Evolutionary conservation across 2,888 invertebrate genomes (phyloP), one percentile per base, ranked within the genome.

Genomic region (Sarcophaga subvicina): DNA sequence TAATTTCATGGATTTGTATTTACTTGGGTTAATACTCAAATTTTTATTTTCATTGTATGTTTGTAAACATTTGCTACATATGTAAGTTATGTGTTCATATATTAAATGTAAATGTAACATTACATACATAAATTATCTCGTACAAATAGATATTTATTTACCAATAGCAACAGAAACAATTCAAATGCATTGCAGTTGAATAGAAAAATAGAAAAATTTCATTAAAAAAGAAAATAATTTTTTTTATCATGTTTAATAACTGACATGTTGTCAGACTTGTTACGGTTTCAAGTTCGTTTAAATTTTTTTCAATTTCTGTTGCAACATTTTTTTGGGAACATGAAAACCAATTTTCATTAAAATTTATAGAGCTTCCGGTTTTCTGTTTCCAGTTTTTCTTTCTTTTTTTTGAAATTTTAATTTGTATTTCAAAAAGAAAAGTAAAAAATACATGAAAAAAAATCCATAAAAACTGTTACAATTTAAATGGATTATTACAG

Each of bases 321-420:
- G 17, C 54, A 17, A 54, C 54, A 54, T 54, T 14, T 17, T 14
- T 14, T 37, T 2, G 5, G 89, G 88, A 89, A 90, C 66, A 89
- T 62, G 71, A 83, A 87, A 89, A 91, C 88, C 90, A 90, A 91
- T 92, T 91, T 91, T 87, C 91, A 91, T 92, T 92, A 90, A 91
- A 91, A 92, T 92, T 91, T 91, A 92, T 91, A 91, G 91, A 90
- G 91, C 90, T 90, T 90, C 89, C 90, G 89, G 89, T 89, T 89
- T 90, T 90, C 89, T 91, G 89, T 90, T 89, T 90, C 89, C 89
- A 27, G 27, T 37, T 27, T 5, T 90, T 88, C 88, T 80, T 88
- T 49, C 1, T 67, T 85, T 79, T 88, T 85, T 72, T 88, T 67
- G 75, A 77, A 71, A 71, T 60, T 84, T 83, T 70, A 83, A 81